Evolutionary conservation across 1,140 invertebrate genomes (phyloP).

Genomic region (Tenebrio molitor): DNA sequence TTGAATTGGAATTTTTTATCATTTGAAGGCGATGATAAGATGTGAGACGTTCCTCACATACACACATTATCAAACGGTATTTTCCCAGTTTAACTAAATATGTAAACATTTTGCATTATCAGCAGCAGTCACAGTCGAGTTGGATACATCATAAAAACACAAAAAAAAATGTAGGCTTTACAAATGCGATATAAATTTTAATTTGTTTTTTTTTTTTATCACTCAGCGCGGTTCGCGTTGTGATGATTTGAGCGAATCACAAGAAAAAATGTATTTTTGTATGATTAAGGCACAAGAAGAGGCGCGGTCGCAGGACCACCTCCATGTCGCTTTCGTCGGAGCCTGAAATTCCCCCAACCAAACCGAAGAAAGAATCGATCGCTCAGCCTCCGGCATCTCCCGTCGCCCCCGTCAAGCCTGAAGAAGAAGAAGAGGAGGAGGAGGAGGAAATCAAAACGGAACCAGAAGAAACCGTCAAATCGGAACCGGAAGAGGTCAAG

Average conservation of each 20-base stretch:
- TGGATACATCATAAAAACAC: too few relatives aligned
- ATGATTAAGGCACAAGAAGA: constrained; percentile 65
- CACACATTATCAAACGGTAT: constrained; percentile 7
- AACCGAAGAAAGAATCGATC: constrained; percentile 52
- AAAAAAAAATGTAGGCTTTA: too few relatives aligned
- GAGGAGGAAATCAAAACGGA: constrained; percentile 52
- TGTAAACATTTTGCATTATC: too few relatives aligned
- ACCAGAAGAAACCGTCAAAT: constrained; percentile 20
- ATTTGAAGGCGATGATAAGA: too few relatives aligned
- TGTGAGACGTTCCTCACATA: too few relatives aligned
- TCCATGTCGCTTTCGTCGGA: constrained; percentile 64
- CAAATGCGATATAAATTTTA: too few relatives aligned
- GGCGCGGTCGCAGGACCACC: constrained; percentile 68
- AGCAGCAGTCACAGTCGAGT: too few relatives aligned
- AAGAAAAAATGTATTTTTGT: too few relatives aligned
- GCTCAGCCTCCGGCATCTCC: constrained; percentile 28
- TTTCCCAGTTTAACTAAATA: neutral
- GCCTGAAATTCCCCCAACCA: constrained; percentile 41
- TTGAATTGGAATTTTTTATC: too few relatives aligned
- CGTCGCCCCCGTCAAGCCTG: neutral
- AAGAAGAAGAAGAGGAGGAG: constrained; percentile 39
- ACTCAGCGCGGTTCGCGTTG: too few relatives aligned
- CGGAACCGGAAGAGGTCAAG: constrained; percentile 31
- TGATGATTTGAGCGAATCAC: too few relatives aligned
- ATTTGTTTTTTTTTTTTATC: too few relatives aligned